phyloP scores from a whole-genome alignment of 2,797 vertebrate species.

The Epinephelus malabaricus region DNA sequence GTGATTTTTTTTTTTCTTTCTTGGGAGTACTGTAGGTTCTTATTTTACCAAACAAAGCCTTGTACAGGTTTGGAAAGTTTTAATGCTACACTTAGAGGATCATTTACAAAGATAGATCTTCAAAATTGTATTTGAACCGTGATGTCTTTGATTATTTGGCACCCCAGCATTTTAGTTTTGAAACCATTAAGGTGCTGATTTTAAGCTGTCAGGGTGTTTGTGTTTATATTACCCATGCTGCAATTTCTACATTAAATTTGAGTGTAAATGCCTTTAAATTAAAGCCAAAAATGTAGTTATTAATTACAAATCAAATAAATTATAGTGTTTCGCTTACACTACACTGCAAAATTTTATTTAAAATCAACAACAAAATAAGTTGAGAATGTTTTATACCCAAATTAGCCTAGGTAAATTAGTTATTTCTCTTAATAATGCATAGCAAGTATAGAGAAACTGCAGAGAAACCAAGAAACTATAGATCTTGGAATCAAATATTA shows the following conservation, averaged over 20 bases:
- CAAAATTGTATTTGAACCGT: not conserved
- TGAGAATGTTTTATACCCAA: too few relatives aligned
- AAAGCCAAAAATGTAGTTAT: not conserved
- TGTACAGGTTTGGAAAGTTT: not conserved
- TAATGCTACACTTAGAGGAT: not conserved
- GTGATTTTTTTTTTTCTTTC: conserved; percentile 13
- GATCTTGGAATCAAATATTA: not conserved
- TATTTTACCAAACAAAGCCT: not conserved
- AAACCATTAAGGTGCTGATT: too few relatives aligned
- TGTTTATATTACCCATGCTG: too few relatives aligned
- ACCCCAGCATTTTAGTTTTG: not conserved
- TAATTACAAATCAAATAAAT: not conserved
- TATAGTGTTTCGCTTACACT: not conserved
- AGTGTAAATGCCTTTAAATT: not conserved
- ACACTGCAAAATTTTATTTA: not conserved
- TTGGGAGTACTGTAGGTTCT: not conserved
- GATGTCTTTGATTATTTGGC: not conserved
- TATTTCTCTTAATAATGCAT: not conserved
- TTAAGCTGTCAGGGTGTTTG: not conserved
- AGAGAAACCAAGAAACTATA: not conserved
- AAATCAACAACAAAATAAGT: too few relatives aligned
- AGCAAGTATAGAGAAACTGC: not conserved
- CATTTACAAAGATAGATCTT: not conserved
- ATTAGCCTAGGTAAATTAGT: not conserved
- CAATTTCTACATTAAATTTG: not conserved